Base-by-base conservation (phyloP, 2,113 vertebrate species). In the Odontesthes bonariensis region DNA sequence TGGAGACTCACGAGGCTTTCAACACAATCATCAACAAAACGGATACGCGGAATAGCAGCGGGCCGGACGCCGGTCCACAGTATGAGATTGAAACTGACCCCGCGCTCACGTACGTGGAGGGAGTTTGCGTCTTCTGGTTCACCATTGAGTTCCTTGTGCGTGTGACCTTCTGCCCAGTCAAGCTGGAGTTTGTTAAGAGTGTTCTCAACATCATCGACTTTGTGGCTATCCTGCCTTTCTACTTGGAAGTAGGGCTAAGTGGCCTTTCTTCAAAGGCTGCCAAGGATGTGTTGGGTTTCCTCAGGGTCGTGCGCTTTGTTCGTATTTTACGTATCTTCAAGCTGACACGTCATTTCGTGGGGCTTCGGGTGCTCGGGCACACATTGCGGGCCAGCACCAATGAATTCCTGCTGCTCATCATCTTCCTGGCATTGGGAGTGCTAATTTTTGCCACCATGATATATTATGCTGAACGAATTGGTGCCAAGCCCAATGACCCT, bases 361-460 rank as follows among this genome's bases (percentile, higher is more conserved):
- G 98, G 16, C 94, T 99, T 63, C 94, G 98, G 58, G 98, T 99
- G 76, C 91, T 99, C 60, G 97, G 98, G 54, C 98, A 99, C 87
- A 99, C 97, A 0, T 95, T 99, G 57, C 92, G 97, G 61, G 98
- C 98, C 68, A 98, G 97, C 81, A 97, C 96, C 46, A 99, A 99
- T 11, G 98, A 99, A 79, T 99, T 99, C 92, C 92, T 99, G 91
- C 95, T 99, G 86, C 96, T 99, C 81, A 97, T 99, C 74, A 99
- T 99, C 93, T 99, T 99, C 92, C 93, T 99, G 83, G 97, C 98
- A 3, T 94, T 47, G 94, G 97, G 97, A 77, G 98, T 99, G 76
- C 95, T 99, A 88, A 99, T 99, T 94, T 99, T 99, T 85, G 98
- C 98, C 82, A 99, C 98, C 61, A 99, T 99, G 97, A 99, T 99